A percentile compares a stretch with the other conserved stretches of the same genome.
Evolutionary conservation across 2,797 vertebrate genomes (phyloP).

Genomic region (Poecilia velifera): DNA sequence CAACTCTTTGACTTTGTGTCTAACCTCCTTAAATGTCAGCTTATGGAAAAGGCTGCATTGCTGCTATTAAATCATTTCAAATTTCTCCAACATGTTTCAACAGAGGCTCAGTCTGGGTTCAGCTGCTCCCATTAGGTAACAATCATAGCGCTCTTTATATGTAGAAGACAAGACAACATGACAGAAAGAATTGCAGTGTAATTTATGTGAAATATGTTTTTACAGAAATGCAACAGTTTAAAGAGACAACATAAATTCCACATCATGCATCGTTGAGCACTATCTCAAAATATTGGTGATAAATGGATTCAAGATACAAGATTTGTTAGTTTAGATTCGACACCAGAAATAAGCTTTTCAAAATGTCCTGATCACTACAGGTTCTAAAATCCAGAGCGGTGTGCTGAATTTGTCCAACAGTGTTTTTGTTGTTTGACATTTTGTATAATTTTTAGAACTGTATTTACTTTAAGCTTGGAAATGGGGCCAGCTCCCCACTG

Average conservation of each 20-base stretch:
- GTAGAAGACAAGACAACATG: background rate
- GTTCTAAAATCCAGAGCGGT: background rate
- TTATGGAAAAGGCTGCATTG: constrained; percentile 37
- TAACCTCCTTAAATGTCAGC: constrained; percentile 33
- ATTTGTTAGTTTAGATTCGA: background rate
- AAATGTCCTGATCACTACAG: background rate
- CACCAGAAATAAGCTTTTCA: background rate
- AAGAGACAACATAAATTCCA: constrained; percentile 1
- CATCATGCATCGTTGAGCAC: constrained; percentile 3
- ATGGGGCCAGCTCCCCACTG: constrained; percentile 7
- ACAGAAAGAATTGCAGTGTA: background rate
- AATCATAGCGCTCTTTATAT: background rate
- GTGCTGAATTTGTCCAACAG: background rate
- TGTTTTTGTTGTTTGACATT: constrained; percentile 29
- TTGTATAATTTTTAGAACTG: constrained; percentile 12
- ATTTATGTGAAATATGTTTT: constrained; percentile 5
- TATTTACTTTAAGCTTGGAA: constrained; percentile 23
- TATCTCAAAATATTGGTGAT: constrained; percentile 3
- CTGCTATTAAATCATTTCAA: constrained; percentile 27
- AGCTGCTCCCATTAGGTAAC: background rate
- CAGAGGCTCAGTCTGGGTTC: constrained; percentile 22
- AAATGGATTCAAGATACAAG: background rate
- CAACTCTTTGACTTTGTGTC: constrained; percentile 37
- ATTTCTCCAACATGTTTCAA: constrained; percentile 24
- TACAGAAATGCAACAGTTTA: constrained; percentile 1